Base-by-base conservation (phyloP, 2,797 vertebrate species). In the Poecile montanus region DNA sequence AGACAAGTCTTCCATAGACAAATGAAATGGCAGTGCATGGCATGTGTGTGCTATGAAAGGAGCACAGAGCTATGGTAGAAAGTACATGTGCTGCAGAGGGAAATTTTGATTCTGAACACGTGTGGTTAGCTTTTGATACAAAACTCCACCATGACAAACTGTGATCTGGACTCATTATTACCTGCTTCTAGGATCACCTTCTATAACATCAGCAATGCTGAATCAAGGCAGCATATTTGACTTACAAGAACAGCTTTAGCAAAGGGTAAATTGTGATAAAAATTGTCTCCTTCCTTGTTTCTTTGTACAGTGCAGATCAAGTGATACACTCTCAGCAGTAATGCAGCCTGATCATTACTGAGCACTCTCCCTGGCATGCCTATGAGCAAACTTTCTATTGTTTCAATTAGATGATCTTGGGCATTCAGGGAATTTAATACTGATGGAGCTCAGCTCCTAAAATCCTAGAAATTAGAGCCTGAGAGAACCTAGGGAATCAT, bases 351-450 rank as follows among this genome's bases (percentile, higher is more conserved):
- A 96, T 96, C 85, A 68, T 95, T 95, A 94, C 93, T 71, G 95
- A 97, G 93, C 85, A 58, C 90, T 97, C 93, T 96, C 93, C 71
- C 85, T 94, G 95, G 94, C 94, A 94, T 94, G 93, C 91, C 93
- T 95, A 89, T 94, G 89, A 97, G 93, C 95, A 96, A 97, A 96
- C 96, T 97, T 97, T 95, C 94, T 96, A 79, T 94, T 96, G 95
- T 94, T 97, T 91, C 95, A 96, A 95, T 96, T 97, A 96, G 95
- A 96, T 93, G 89, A 95, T 95, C 91, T 93, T 74, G 90, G 74
- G 94, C 91, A 91, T 94, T 94, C 93, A 85, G 95, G 96, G 94
- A 97, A 94, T 96, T 94, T 94, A 95, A 93, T 91, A 93, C 67
- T 89, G 88, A 94, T 90, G 88, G 94, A 97, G 57, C 93, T 91